Conservation (phyloP, 2,113 vertebrate genomes). For the Siniperca chuatsi region DNA sequence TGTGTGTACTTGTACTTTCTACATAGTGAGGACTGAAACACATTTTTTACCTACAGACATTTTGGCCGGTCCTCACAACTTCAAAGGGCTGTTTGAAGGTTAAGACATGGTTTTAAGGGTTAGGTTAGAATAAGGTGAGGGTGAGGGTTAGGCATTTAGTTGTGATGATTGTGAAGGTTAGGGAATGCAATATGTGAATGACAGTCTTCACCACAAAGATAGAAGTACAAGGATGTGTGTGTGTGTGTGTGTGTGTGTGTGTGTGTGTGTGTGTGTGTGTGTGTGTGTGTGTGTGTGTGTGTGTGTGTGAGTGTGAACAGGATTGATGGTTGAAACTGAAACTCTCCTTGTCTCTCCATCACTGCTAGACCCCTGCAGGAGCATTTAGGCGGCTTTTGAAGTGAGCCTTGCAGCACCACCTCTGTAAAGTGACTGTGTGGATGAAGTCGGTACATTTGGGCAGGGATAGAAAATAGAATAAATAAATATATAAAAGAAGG, state of each 20-base stretch:
- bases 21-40: no score
- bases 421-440: conserved; percentile 58
- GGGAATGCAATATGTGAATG: no score
- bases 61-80: no score
- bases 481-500: conserved; percentile 76
- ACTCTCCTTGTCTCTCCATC: conserved; percentile 51
- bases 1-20: conserved; percentile 1
- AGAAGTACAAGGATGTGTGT: no score
- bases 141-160: no score
- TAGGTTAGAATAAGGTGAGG: no score
- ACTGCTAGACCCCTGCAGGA: conserved; percentile 46
- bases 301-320: conserved; percentile 31
- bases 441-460: conserved; percentile 53
- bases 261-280: conserved; percentile 35
- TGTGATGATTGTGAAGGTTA: no score
- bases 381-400: conserved; percentile 53
- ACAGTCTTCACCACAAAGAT: no score
- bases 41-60: no score
- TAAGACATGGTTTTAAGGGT: no score
- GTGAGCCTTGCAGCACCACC: conserved; percentile 54
- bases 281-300: conserved; percentile 29
- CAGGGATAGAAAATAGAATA: conserved; percentile 66
- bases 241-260: no score
- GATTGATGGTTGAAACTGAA: conserved; percentile 51
- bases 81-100: no score